Evolutionary conservation across 2,888 invertebrate genomes (phyloP), one percentile per base, ranked within the genome.

Genomic region (Scrobipalpa atriplicella): DNA sequence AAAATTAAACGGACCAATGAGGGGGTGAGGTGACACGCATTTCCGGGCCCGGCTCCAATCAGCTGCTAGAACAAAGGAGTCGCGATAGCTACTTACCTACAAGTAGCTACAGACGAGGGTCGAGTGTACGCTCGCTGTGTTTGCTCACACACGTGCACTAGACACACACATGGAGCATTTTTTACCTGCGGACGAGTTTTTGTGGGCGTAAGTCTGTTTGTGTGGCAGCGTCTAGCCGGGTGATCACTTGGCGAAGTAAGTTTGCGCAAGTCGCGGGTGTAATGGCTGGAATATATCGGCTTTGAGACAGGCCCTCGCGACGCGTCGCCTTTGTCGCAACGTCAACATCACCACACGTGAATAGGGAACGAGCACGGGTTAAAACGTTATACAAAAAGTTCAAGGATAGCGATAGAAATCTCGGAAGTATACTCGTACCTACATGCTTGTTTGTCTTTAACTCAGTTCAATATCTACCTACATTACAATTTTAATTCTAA

Each of bases 61-160:
- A 93, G 93, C 93, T 93, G 92, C 90, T 93, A 93, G 93, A 93
- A 93, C 93, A 93, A 93, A 90, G 88, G 93, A 90, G 83, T 85
- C 84, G 87, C 86, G 90, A 89, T 91, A 90, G 91, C 92, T 92
- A 92, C 91, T 92, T 85, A 86, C 87, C 85, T 90, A 91, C 85
- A 82, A 90, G 89, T 90, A 90, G 88, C 90, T 90, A 89, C 82
- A 79, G 78, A 71, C 78, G 79, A 83, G 88, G 86, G 87, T 86
- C 86, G 85, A 71, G 80, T 83, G 76, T 82, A 83, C 86, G 85
- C 84, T 47, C 82, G 82, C 75, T 75, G 73, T 76, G 79, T 80
- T 78, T 78, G 80, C 78, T 84, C 88, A 85, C 85, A 89, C 86
- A 86, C 81, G 81, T 79, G 78, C 79, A 78, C 72, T 72, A 69